Evolutionary conservation across 2,113 vertebrate genomes (phyloP), one percentile per base, ranked within the genome.

Genomic region (Callospermophilus lateralis): DNA sequence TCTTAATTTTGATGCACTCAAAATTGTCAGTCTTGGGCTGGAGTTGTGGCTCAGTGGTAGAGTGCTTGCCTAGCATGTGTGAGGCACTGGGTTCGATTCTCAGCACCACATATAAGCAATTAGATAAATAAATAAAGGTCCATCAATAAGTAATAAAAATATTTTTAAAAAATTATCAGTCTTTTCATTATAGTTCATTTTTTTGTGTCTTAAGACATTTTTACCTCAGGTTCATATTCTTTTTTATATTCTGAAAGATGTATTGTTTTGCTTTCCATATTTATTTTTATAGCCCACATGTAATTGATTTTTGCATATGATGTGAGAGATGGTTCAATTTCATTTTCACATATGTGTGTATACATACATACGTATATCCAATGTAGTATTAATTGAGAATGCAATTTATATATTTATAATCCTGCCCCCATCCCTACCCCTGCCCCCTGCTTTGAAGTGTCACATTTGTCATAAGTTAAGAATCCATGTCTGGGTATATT

Each of bases 401-500:
- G 78, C 10, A 90, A 26, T 79, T 96, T 92, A n/a, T 65, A 24
- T 92, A 70, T 55, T 88, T 74, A 94, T 61, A 84, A 90, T 61
- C 55, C 63, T 78, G 10, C 34, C 67, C 34, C 26, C 48, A n/a
- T 19, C 32, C 37, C 30, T 28, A 22, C 61, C 1, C 4, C 61
- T 12, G 22, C 63, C 51, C 37, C 81, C 74, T 74, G 19, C 32
- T 93, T 96, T 92, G 68, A 92, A 89, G 78, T 92, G 42, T 51
- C 63, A 37, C 24, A 85, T 77, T 89, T 95, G 48, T 95, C 83
- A 85, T 85, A 88, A 86, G 79, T 84, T 28, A 94, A 91, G 61
- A 90, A 87, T 93, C 67, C 73, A 70, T 34, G 53, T 73, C 72
- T 94, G 61, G 67, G 28, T 90, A 55, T 93, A 77, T 97, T 96